phyloP scores from a whole-genome alignment of 2,888 invertebrate species.

The Synergus japonicus region DNA sequence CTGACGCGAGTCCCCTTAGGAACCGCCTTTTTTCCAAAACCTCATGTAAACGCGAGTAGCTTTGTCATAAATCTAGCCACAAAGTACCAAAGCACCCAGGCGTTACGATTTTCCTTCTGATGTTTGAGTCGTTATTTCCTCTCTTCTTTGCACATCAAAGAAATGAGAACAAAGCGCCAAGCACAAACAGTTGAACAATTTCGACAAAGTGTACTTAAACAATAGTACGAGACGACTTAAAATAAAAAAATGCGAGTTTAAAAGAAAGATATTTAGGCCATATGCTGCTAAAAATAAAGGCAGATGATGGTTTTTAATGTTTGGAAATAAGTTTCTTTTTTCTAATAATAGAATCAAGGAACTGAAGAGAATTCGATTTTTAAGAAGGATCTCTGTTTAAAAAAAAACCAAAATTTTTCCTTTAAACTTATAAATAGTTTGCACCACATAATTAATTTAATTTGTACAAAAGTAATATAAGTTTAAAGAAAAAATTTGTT shows the following conservation, averaged over 20 bases:
- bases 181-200: background rate
- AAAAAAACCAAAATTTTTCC: too few relatives aligned
- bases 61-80: constrained; percentile 23
- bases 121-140: background rate
- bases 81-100: constrained; percentile 7
- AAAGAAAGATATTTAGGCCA: background rate
- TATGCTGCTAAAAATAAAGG: background rate
- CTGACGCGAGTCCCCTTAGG: background rate
- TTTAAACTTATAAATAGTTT: too few relatives aligned
- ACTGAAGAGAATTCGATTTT: background rate
- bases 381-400: background rate
- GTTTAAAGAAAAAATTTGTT: too few relatives aligned
- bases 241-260: background rate
- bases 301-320: background rate
- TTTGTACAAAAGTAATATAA: too few relatives aligned
- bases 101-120: constrained; percentile 5
- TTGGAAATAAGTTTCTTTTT: background rate
- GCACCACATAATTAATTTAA: too few relatives aligned
- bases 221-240: background rate
- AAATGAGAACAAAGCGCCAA: background rate
- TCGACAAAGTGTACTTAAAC: constrained; percentile 5
- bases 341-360: background rate
- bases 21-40: constrained; percentile 2
- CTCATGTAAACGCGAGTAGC: constrained; percentile 2
- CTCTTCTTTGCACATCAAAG: background rate